phyloP scores from a whole-genome alignment of 2,888 invertebrate species.

The Furcula furcula region DNA sequence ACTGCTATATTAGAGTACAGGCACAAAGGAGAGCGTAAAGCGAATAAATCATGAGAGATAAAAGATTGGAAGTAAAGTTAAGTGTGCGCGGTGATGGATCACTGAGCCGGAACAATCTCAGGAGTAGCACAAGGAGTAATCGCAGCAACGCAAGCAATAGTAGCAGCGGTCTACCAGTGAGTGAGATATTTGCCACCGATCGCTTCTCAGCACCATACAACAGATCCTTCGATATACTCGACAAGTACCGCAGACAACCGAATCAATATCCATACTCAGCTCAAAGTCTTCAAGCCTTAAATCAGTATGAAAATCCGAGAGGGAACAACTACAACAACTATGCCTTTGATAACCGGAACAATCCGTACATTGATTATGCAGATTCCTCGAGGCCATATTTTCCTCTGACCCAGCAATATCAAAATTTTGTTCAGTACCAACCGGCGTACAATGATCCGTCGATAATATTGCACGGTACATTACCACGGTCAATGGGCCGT shows the following conservation, averaged over 20 bases:
- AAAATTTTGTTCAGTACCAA: constrained; percentile 38
- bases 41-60: constrained; percentile 64
- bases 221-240: constrained; percentile 63
- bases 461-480: constrained; percentile 48
- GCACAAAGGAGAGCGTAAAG: constrained; percentile 30
- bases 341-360: constrained; percentile 38
- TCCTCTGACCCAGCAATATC: constrained; percentile 29
- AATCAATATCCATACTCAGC: constrained; percentile 65
- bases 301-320: constrained; percentile 55
- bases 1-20: constrained; percentile 24
- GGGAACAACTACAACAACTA: constrained; percentile 39
- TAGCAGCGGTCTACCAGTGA: constrained; percentile 57
- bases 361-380: constrained; percentile 56
- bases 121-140: constrained; percentile 69
- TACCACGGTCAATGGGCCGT: constrained; percentile 43
- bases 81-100: constrained; percentile 76
- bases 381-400: constrained; percentile 42
- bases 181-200: constrained; percentile 72
- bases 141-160: constrained; percentile 59
- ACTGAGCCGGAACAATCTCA: constrained; percentile 58
- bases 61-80: constrained; percentile 71
- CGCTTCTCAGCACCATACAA: constrained; percentile 65
- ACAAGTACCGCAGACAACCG: constrained; percentile 62
- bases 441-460: constrained; percentile 48
- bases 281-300: constrained; percentile 65